Conservation (phyloP, 1,140 invertebrate genomes). For the Pantala flavescens region DNA sequence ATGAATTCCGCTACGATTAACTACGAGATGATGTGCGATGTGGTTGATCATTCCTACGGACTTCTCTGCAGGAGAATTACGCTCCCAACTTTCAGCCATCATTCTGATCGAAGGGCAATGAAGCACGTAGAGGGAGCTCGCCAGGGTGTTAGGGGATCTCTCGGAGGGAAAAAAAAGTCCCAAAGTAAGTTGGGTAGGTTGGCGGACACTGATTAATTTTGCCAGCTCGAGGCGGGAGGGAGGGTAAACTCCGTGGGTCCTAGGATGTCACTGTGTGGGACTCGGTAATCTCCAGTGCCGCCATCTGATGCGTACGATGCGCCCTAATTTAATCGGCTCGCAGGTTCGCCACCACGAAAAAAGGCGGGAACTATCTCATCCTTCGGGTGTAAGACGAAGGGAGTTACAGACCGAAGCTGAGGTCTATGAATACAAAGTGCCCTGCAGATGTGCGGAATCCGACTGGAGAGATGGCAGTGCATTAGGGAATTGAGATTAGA, state of each 20-base stretch:
- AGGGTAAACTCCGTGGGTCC: neutral
- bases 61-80: neutral
- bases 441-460: too few species aligned
- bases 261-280: too few species aligned
- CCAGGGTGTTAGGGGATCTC: neutral
- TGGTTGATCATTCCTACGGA: neutral
- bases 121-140: neutral
- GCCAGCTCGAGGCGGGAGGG: neutral
- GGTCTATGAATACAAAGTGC: too few species aligned
- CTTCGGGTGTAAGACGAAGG: too few species aligned
- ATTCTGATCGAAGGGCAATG: neutral
- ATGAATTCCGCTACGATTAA: neutral
- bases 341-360: too few species aligned
- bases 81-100: neutral
- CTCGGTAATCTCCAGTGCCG: too few species aligned
- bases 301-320: too few species aligned
- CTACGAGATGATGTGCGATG: neutral
- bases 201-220: conserved; percentile 1
- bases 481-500: too few species aligned
- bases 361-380: too few species aligned
- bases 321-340: too few species aligned
- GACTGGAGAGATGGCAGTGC: too few species aligned
- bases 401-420: too few species aligned
- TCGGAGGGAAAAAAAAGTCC: neutral
- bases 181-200: neutral